Conservation (phyloP, 1,140 invertebrate species). For the Heliconius melpomene region DNA sequence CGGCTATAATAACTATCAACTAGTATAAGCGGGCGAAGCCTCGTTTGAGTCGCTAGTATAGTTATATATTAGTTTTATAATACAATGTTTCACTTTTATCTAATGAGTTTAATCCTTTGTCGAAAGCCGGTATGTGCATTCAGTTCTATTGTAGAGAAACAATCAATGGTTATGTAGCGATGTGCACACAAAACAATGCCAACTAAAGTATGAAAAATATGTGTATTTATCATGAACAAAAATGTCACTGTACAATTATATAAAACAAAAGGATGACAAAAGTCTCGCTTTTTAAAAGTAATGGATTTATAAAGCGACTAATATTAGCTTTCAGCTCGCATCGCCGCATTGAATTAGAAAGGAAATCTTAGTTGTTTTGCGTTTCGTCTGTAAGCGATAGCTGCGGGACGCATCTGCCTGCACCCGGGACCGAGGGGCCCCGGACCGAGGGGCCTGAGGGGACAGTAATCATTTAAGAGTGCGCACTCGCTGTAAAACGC, state of each 20-base stretch:
- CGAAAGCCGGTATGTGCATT: slow-evolving; percentile 56
- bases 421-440: slow-evolving; percentile 13
- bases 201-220: slow-evolving; percentile 23
- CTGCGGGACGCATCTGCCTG: slow-evolving; percentile 45
- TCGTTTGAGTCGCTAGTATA: no score
- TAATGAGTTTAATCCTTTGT: slow-evolving; percentile 71
- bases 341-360: slow-evolving; percentile 35
- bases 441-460: slow-evolving; percentile 27
- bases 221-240: slow-evolving; percentile 26
- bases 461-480: slow-evolving; percentile 72
- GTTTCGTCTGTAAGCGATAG: slow-evolving; percentile 32
- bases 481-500: slow-evolving; percentile 68
- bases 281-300: neutral
- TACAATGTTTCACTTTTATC: slow-evolving; percentile 63
- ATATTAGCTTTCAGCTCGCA: slow-evolving; percentile 11
- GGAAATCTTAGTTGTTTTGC: slow-evolving; percentile 29
- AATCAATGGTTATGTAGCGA: slow-evolving; percentile 72
- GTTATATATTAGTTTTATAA: no score
- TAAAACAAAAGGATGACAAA: slow-evolving; percentile 5
- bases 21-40: neutral
- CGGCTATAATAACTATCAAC: neutral
- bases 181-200: slow-evolving; percentile 39
- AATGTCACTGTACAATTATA: slow-evolving; percentile 2
- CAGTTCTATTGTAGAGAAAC: slow-evolving; percentile 63
- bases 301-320: slow-evolving; percentile 11